A percentile compares a stretch with the other conserved stretches of the same genome.
Evolutionary conservation across 2,113 vertebrate genomes (phyloP).

Genomic region (Cygnus buccinator): DNA sequence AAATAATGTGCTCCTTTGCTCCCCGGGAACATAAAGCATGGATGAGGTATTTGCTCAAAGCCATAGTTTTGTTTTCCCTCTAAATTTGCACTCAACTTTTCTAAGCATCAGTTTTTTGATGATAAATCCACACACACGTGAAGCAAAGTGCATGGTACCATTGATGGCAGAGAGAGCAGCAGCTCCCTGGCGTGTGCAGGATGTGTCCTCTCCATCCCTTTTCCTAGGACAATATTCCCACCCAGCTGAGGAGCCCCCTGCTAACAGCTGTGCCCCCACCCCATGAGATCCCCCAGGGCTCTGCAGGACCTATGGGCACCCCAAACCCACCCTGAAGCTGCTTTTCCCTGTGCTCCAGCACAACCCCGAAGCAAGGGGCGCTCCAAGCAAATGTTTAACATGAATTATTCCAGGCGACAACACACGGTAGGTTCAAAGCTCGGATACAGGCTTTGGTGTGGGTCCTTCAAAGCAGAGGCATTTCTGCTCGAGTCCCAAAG

Average conservation of each 20-base stretch:
- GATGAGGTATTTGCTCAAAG: not conserved
- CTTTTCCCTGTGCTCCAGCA: not conserved
- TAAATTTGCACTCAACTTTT: not conserved
- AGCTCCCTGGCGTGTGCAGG: not conserved
- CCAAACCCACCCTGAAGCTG: accelerated
- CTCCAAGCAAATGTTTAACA: not conserved
- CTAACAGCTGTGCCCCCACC: not conserved
- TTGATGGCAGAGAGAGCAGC: accelerated
- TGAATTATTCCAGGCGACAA: not conserved
- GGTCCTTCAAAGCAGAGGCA: constrained; percentile 37
- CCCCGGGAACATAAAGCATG: not conserved
- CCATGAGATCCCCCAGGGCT: not conserved
- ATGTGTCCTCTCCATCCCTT: not conserved
- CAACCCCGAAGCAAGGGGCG: not conserved
- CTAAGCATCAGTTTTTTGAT: not conserved
- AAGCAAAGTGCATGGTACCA: not conserved
- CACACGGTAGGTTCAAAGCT: constrained; percentile 13
- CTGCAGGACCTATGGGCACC: not conserved
- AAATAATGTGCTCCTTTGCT: not conserved
- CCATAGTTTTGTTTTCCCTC: not conserved
- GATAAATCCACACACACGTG: not conserved
- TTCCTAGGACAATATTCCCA: not conserved
- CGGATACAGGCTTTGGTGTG: not conserved
- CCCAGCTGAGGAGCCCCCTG: not conserved
- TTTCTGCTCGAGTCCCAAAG: not conserved